Conservation (phyloP, 2,113 vertebrate genomes). For the Pungitius pungitius region DNA sequence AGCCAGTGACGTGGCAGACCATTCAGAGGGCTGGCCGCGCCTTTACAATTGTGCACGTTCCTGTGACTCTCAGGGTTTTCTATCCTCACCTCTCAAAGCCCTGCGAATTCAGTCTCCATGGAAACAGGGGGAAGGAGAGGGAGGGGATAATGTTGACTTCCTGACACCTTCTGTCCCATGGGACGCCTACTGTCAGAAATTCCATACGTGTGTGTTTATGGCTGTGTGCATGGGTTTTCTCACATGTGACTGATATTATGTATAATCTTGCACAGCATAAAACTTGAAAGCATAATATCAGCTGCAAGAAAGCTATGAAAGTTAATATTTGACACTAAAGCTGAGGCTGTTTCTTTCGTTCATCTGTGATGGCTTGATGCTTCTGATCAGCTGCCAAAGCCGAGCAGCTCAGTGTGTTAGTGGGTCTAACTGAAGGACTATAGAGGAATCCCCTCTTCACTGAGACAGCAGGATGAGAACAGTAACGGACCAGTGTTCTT, state of each 20-base stretch:
- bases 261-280: neutral
- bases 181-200: slow-evolving; percentile 63
- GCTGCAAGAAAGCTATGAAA: neutral
- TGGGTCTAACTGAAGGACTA: slow-evolving; percentile 57
- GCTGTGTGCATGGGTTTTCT: slow-evolving; percentile 14
- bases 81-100: slow-evolving; percentile 54
- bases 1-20: neutral
- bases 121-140: slow-evolving; percentile 54
- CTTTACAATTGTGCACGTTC: slow-evolving; percentile 11
- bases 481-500: slow-evolving; percentile 1
- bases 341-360: slow-evolving; percentile 11
- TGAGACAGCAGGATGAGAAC: slow-evolving; percentile 25
- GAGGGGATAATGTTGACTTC: slow-evolving; percentile 63
- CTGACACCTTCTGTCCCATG: slow-evolving; percentile 69
- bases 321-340: neutral
- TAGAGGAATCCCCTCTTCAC: slow-evolving; percentile 58
- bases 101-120: slow-evolving; percentile 67
- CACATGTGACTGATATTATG: slow-evolving; percentile 15
- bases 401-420: slow-evolving; percentile 60
- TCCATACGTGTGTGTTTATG: slow-evolving; percentile 19
- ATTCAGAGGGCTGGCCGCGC: neutral
- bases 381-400: slow-evolving; percentile 54
- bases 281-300: neutral
- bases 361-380: slow-evolving; percentile 37
- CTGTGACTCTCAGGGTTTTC: slow-evolving; percentile 60